phyloP scores from a whole-genome alignment of 2,797 vertebrate genomes.

The Mus spretus region DNA sequence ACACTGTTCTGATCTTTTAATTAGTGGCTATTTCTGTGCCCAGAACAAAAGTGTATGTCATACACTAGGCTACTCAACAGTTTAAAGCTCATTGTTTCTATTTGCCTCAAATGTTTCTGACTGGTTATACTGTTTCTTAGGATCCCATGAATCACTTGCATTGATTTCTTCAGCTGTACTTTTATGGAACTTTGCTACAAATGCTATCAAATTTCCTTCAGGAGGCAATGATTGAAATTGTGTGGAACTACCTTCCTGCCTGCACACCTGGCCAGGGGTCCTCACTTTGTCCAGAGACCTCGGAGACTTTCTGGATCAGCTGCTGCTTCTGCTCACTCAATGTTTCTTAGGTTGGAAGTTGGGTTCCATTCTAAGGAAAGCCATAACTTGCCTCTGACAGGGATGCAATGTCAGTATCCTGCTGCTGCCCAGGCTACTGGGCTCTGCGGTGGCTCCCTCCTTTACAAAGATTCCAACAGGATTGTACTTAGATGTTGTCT shows the following conservation, averaged over 20 bases:
- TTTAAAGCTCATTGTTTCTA: background rate
- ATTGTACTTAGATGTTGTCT: background rate
- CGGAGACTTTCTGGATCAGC: background rate
- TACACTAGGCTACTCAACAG: background rate
- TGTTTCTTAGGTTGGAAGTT: background rate
- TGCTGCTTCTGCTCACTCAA: background rate
- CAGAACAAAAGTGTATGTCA: background rate
- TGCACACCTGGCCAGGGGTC: background rate
- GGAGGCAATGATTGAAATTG: background rate
- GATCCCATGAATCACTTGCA: background rate
- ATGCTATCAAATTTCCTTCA: background rate
- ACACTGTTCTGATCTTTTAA: background rate
- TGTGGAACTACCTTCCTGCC: background rate
- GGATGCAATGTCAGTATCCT: background rate
- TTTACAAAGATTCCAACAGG: background rate
- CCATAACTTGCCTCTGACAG: background rate
- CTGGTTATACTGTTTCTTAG: background rate
- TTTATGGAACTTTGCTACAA: background rate
- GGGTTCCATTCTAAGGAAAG: background rate
- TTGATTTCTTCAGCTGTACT: background rate
- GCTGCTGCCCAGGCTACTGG: too few relatives aligned
- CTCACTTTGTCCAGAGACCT: background rate
- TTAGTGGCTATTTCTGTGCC: background rate
- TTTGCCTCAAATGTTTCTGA: background rate
- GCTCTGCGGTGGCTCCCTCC: too few relatives aligned